phyloP scores from a whole-genome alignment of 2,797 vertebrate species.

The Acanthis flammea region DNA sequence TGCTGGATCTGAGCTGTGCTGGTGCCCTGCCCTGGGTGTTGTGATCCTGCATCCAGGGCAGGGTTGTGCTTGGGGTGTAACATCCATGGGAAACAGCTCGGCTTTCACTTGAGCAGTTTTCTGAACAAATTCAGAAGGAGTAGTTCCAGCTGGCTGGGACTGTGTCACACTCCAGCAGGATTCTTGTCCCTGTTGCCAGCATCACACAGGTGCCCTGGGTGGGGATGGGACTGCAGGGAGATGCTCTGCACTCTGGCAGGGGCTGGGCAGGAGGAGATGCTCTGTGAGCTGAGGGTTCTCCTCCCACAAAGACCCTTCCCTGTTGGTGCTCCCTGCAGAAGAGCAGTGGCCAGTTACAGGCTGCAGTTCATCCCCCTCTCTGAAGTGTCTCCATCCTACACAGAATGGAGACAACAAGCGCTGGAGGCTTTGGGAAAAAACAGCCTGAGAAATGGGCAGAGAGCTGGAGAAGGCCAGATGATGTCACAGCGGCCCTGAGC shows the following conservation, averaged over 20 bases:
- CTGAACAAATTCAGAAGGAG: background rate
- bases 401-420: background rate
- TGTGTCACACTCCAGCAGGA: background rate
- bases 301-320: background rate
- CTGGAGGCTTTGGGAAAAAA: background rate
- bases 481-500: background rate
- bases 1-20: background rate
- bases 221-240: background rate
- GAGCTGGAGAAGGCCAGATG: background rate
- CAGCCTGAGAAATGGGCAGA: background rate
- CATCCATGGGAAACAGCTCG: background rate
- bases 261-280: background rate
- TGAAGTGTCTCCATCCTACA: background rate
- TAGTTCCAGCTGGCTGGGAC: background rate
- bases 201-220: background rate
- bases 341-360: accelerated
- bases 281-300: background rate
- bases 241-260: background rate
- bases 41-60: background rate
- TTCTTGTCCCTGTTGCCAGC: background rate
- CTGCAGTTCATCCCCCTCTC: background rate
- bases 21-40: background rate
- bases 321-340: accelerated
- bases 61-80: background rate
- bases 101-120: slow-evolving; percentile 12